phyloP scores from a whole-genome alignment of 2,888 invertebrate genomes.

The Andrena minutula region DNA sequence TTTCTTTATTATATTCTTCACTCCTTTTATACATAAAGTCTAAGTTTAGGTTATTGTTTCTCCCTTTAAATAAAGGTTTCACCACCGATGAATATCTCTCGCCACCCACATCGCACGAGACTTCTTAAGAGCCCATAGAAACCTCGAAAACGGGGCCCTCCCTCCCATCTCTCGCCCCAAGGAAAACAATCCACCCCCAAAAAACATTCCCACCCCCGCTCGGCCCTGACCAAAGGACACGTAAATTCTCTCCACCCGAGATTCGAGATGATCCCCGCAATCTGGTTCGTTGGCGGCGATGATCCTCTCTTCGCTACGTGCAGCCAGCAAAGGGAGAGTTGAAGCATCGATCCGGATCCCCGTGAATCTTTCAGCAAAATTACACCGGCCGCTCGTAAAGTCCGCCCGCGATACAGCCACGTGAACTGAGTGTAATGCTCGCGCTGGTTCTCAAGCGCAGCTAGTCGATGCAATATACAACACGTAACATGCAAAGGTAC shows the following conservation, averaged over 20 bases:
- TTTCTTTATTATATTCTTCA: too few species aligned
- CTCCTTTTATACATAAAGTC: too few species aligned
- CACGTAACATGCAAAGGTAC: neutral
- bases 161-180: too few species aligned
- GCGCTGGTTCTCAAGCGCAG: slow-evolving; percentile 6
- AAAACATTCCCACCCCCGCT: too few species aligned
- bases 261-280: neutral
- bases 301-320: neutral
- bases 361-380: slow-evolving; percentile 78
- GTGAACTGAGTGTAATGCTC: slow-evolving; percentile 1
- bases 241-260: neutral
- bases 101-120: too few species aligned
- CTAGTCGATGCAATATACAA: too few species aligned
- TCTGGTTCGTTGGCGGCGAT: neutral
- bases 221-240: neutral
- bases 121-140: too few species aligned
- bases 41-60: too few species aligned
- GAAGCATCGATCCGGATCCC: slow-evolving; percentile 77
- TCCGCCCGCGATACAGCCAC: slow-evolving; percentile 39
- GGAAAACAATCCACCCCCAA: too few species aligned
- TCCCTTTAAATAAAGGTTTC: too few species aligned
- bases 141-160: too few species aligned
- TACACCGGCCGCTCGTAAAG: slow-evolving; percentile 75
- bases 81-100: too few species aligned
- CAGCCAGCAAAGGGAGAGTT: neutral